Base-by-base conservation (phyloP, 1,140 invertebrate genomes). In the Brachionus plicatilis region DNA sequence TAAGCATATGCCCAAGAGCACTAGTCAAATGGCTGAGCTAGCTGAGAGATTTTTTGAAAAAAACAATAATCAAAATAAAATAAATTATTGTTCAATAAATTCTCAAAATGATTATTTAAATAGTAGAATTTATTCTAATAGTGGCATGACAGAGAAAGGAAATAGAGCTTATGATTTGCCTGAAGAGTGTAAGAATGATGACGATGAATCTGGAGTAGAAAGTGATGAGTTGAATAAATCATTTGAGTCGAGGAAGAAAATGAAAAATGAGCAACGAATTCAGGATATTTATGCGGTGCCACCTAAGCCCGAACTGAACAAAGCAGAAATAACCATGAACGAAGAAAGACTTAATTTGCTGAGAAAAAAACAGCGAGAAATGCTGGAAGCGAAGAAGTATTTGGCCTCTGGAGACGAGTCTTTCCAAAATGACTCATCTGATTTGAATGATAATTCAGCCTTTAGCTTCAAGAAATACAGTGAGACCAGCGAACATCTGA, bases 211-310 rank as follows among this genome's bases (percentile, higher is more conserved):
- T 3, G 72, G 72, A 20, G 72, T 76, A 7, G 72, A 76, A 27
- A 76, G 72, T 50, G 72, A 76, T 50, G 72, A 76, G 14, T 29
- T 76, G 24, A 76, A 76, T 50, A 76, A 76, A 50, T 76, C 72
- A 50, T 24, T 50, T 20, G 72, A 76, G 2, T 27, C 43, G 27
- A 72, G 17, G n/a, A 41, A 20, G 20, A 72, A 43, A 20, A 41
- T 43, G 17, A 72, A 43, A 43, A 72, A 41, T 72, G 72, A 76
- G 27, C 27, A 76, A n/a, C 43, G 72, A 27, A 14, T 76, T 12
- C 20, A 76, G 14, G 12, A 20, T 47, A 76, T 76, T 50, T 76
- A 76, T 50, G 6, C 43, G 27, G 20, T 50, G 12, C 50, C 72
- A 27, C 72, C 72, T 24, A 50, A 5, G 5, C 72, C 45, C 14